These are phyloP conservation scores for Calcarius lapponicus DNA, from an alignment of 2,797 vertebrate genomes.

Conservation along the genomic window DNA sequence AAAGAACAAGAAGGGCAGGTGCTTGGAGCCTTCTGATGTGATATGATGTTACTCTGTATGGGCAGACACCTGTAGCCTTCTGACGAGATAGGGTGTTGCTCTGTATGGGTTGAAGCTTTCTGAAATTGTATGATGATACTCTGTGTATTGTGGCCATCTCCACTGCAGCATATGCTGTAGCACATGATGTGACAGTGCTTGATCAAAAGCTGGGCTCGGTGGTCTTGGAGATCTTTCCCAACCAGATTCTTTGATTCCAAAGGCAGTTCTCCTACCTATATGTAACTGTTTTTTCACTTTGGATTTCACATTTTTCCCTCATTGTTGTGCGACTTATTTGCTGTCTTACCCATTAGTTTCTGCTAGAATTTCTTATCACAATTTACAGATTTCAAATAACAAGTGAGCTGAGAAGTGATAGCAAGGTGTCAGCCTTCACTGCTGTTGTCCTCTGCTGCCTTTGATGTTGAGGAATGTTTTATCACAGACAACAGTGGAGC, in stretches of 20 bases:
- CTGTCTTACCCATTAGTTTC: background rate
- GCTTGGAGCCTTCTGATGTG: background rate
- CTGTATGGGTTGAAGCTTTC: background rate
- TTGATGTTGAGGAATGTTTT: background rate
- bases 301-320: background rate
- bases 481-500: background rate
- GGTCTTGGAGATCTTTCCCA: background rate
- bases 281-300: background rate
- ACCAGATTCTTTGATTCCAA: background rate
- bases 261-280: background rate
- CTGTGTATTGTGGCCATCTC: background rate
- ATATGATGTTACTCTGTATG: background rate
- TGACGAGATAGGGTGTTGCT: background rate
- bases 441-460: background rate
- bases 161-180: accelerated
- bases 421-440: background rate
- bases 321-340: background rate
- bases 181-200: background rate
- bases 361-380: background rate
- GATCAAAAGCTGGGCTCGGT: background rate
- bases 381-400: background rate
- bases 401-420: background rate
- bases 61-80: background rate
- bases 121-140: background rate
- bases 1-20: background rate